Evolutionary conservation across 2,797 vertebrate genomes (phyloP).

Genomic region (Pelochelys cantorii): DNA sequence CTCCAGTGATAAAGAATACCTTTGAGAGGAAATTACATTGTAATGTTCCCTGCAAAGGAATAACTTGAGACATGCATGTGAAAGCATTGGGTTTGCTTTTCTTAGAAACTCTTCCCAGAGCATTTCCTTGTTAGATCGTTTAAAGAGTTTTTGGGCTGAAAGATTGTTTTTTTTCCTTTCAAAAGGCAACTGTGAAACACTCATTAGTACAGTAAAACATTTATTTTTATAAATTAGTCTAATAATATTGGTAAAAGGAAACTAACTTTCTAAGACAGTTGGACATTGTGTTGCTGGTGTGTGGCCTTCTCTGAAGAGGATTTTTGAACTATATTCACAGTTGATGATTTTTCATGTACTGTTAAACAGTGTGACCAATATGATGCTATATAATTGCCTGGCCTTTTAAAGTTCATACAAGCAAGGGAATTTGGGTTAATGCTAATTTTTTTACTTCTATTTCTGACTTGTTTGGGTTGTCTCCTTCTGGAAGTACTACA

Average conservation of each 20-base stretch:
- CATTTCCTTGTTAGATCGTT: background rate
- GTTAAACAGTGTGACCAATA: background rate
- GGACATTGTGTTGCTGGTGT: background rate
- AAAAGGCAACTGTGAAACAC: background rate
- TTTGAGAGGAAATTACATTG: slow-evolving; percentile 72
- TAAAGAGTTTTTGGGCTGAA: background rate
- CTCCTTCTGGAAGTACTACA: too few species aligned
- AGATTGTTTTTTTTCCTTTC: background rate
- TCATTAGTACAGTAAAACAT: background rate
- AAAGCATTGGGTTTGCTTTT: slow-evolving; percentile 17
- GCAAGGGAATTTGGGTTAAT: background rate
- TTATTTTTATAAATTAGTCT: background rate
- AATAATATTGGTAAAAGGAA: background rate
- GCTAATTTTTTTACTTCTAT: background rate
- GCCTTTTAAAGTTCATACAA: background rate
- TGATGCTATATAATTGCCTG: background rate
- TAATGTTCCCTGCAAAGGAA: slow-evolving; percentile 35
- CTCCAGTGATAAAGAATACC: slow-evolving; percentile 74
- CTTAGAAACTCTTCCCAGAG: background rate
- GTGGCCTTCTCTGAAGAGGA: background rate
- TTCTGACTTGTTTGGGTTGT: background rate
- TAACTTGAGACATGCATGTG: slow-evolving; percentile 10
- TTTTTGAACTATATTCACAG: background rate
- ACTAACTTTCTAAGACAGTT: background rate
- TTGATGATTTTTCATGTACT: background rate